phyloP scores from a whole-genome alignment of 2,113 vertebrate species.

The Conger conger region DNA sequence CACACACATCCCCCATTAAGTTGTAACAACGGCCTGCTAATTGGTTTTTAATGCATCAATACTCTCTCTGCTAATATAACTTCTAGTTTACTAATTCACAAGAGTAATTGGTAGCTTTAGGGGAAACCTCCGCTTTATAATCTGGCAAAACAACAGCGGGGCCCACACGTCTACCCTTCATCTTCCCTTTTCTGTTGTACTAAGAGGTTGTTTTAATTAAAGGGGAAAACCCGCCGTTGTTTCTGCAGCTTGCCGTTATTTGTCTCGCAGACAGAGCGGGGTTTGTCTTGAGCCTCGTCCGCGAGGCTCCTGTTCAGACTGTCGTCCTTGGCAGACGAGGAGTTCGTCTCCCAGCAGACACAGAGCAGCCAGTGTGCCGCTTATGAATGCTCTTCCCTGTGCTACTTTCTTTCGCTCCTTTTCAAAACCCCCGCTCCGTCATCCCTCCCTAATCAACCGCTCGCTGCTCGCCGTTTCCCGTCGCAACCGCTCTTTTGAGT shows the following conservation, averaged over 20 bases:
- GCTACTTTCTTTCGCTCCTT: not conserved
- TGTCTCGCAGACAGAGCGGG: not conserved
- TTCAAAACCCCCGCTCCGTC: not conserved
- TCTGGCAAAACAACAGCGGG: constrained; percentile 29
- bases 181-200: constrained; percentile 23
- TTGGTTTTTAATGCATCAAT: constrained; percentile 8
- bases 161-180: constrained; percentile 28
- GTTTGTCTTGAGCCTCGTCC: not conserved
- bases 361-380: not conserved
- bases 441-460: not conserved
- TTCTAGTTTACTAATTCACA: not conserved
- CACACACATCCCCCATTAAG: not conserved
- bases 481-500: not conserved
- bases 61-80: constrained; percentile 22
- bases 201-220: constrained; percentile 34
- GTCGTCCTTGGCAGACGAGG: not conserved
- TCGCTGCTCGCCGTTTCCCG: not conserved
- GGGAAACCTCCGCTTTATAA: constrained; percentile 29
- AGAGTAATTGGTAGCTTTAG: constrained; percentile 33
- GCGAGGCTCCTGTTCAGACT: not conserved
- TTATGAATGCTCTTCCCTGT: not conserved
- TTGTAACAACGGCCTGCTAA: constrained; percentile 12
- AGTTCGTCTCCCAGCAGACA: not conserved
- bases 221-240: not conserved
- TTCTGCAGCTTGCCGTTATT: not conserved